phyloP scores from a whole-genome alignment of 2,797 vertebrate species.

The Pipistrellus pygmaeus region DNA sequence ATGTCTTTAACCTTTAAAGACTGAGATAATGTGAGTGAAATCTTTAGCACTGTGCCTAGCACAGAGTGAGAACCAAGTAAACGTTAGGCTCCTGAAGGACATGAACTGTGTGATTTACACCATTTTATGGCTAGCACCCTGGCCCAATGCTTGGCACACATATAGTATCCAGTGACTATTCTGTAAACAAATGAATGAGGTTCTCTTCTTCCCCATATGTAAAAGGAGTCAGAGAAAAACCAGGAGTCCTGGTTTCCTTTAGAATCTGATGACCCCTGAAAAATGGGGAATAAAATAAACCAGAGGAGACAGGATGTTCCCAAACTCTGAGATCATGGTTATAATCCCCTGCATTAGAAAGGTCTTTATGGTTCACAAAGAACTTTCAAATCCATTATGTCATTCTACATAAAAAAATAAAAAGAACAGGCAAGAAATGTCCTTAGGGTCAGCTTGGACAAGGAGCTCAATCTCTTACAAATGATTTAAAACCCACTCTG shows the following conservation, averaged over 20 bases:
- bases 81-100: background rate
- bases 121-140: background rate
- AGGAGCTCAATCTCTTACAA: conserved; percentile 60
- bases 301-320: conserved; percentile 70
- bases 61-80: background rate
- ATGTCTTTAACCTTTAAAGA: conserved; percentile 18
- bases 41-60: background rate
- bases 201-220: conserved; percentile 1
- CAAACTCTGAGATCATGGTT: conserved; percentile 67
- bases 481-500: conserved; percentile 71
- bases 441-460: conserved; percentile 70
- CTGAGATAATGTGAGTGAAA: background rate
- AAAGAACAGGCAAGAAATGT: conserved; percentile 60
- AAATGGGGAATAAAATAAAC: conserved; percentile 70
- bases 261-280: conserved; percentile 72
- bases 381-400: conserved; percentile 78
- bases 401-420: conserved; percentile 62
- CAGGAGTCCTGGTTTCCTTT: conserved; percentile 47
- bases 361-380: conserved; percentile 78
- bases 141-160: background rate
- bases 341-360: conserved; percentile 73
- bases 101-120: background rate
- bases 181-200: conserved; percentile 46
- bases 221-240: conserved; percentile 59
- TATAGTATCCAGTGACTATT: background rate